These are phyloP conservation scores for Sterrhoptilus dennistouni DNA, from an alignment of 2,113 vertebrate genomes.

Conservation along the genomic window DNA sequence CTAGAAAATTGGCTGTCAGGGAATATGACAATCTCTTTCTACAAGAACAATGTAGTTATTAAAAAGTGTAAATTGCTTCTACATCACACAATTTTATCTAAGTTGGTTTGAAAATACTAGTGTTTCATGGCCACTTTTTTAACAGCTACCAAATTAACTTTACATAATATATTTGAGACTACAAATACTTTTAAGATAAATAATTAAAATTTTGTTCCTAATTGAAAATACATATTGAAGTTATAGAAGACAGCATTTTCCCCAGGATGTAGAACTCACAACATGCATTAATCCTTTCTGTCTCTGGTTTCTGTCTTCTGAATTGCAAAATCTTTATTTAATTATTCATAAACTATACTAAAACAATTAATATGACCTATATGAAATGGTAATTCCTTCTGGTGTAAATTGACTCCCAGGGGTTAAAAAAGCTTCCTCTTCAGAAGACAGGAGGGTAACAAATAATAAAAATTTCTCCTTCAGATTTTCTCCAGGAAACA, in stretches of 20 bases:
- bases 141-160: slow-evolving; percentile 56
- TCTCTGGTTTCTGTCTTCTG: neutral
- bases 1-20: slow-evolving; percentile 69
- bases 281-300: neutral
- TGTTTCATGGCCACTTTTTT: slow-evolving; percentile 45
- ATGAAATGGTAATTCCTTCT: neutral
- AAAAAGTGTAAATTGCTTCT: slow-evolving; percentile 75
- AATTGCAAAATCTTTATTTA: neutral
- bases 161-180: slow-evolving; percentile 10
- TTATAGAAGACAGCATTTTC: neutral
- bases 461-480: neutral
- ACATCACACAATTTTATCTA: slow-evolving; percentile 53
- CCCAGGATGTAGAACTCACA: neutral
- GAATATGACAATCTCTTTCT: slow-evolving; percentile 68
- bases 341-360: neutral
- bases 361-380: neutral
- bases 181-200: slow-evolving; percentile 35
- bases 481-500: neutral
- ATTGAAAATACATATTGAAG: neutral
- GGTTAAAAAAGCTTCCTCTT: neutral
- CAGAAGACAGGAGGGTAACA: neutral
- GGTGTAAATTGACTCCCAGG: neutral
- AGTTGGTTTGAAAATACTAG: slow-evolving; percentile 62
- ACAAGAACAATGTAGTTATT: slow-evolving; percentile 75
- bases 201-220: slow-evolving; percentile 4